Evolutionary conservation across 1,140 invertebrate genomes (phyloP), one percentile per base, ranked within the genome.

Genomic region (Hyphantria cunea): DNA sequence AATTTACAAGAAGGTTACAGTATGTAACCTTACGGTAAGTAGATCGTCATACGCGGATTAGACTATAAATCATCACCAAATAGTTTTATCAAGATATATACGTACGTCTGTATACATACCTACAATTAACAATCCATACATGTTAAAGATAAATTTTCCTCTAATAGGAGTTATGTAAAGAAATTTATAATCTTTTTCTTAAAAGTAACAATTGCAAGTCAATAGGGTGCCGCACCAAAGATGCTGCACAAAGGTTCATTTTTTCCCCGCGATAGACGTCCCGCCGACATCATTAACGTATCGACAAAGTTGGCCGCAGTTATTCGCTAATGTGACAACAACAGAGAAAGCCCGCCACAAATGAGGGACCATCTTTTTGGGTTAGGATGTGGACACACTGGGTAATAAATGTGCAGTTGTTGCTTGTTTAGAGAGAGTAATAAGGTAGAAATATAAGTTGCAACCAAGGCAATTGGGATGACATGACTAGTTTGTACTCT

Each of bases 251-350:
- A 84, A 84, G 79, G 76, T 70, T 58, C 47, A 60, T 73, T 84
- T 86, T 86, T 84, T 82, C 62, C 64, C 52, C 73, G 68, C 64
- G 79, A 86, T 86, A 87, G 84, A 85, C 82, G 70, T 81, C 80
- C 72, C 74, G 79, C 72, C 78, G 82, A 86, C 84, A 86, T 88
- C 85, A 86, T 89, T 89, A 89, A 86, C 78, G 84, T 86, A 89
- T 87, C 80, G 85, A 73, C 82, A 68, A 74, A 80, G 73, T 77
- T 76, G 73, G 82, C 70, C 76, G 74, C 81, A 84, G 86, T 85
- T 89, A 89, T 89, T 88, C 80, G 82, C 84, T 88, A 89, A 89
- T 89, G 84, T 88, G 86, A 89, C 86, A 88, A 88, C 83, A 83
- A 85, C 73, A 86, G 82, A 82, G 78, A 78, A 84, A 88, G 70